A percentile compares a stretch with the other conserved stretches of the same genome.
These are phyloP conservation scores for Cephalopholis sonnerati DNA, from an alignment of 2,113 vertebrate genomes.

Conservation along the genomic window DNA sequence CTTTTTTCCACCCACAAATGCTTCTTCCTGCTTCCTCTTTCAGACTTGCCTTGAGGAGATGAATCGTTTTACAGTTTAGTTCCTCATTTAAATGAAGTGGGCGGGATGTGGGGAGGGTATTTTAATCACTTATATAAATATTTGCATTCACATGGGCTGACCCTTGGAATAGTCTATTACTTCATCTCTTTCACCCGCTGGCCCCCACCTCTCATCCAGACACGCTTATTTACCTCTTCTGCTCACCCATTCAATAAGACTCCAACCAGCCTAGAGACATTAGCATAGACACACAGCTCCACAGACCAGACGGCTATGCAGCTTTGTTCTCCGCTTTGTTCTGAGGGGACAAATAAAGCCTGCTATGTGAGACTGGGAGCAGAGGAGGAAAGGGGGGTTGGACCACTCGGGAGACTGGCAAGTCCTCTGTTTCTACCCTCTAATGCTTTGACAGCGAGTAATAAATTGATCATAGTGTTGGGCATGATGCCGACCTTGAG, in stretches of 20 bases:
- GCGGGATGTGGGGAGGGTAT: slow-evolving; percentile 79
- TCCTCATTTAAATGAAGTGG: slow-evolving; percentile 85
- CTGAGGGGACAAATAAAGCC: slow-evolving; percentile 74
- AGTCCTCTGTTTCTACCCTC: slow-evolving; percentile 70
- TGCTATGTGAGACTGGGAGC: slow-evolving; percentile 67
- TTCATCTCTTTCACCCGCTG: slow-evolving; percentile 73
- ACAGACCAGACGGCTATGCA: slow-evolving; percentile 63
- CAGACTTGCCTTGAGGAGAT: slow-evolving; percentile 82
- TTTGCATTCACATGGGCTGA: slow-evolving; percentile 85
- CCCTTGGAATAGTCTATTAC: slow-evolving; percentile 82
- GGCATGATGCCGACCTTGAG: slow-evolving; percentile 75
- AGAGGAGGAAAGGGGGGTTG: slow-evolving; percentile 49
- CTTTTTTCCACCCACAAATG: slow-evolving; percentile 77
- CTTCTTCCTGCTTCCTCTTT: slow-evolving; percentile 82
- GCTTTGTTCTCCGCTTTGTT: slow-evolving; percentile 82
- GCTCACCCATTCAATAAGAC: slow-evolving; percentile 79
- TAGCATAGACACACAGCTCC: slow-evolving; percentile 78
- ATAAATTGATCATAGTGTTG: slow-evolving; percentile 77
- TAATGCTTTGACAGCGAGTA: slow-evolving; percentile 76
- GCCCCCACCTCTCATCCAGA: slow-evolving; percentile 77
- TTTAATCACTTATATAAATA: slow-evolving; percentile 88
- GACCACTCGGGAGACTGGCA: slow-evolving; percentile 67
- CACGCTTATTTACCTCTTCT: slow-evolving; percentile 83
- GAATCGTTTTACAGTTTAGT: slow-evolving; percentile 82
- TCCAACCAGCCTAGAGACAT: slow-evolving; percentile 72